Conservation (phyloP, 2,797 vertebrate species). For the Moxostoma hubbsi region DNA sequence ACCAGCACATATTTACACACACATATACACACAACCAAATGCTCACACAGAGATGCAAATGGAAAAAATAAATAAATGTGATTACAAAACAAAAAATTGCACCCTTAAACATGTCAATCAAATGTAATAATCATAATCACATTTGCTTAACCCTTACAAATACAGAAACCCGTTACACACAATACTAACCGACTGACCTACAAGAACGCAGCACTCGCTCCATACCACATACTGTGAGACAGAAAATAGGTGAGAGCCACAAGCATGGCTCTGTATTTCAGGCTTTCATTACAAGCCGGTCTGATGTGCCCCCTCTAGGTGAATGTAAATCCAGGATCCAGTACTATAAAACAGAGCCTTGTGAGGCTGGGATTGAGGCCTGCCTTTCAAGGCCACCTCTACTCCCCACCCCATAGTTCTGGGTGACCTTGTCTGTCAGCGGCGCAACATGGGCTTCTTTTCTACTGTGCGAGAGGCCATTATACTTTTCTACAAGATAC, state of each 20-base stretch:
- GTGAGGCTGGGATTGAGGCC: slow-evolving; percentile 39
- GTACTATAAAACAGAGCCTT: slow-evolving; percentile 26
- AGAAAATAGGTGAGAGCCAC: background rate
- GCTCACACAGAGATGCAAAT: too few species aligned
- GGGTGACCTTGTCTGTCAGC: slow-evolving; percentile 81
- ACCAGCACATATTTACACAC: slow-evolving; percentile 29
- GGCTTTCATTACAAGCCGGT: slow-evolving; percentile 23
- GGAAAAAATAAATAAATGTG: slow-evolving; percentile 1
- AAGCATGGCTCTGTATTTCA: background rate
- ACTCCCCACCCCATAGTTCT: slow-evolving; percentile 64
- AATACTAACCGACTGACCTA: background rate
- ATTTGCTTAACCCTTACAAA: slow-evolving; percentile 12
- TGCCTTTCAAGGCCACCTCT: slow-evolving; percentile 70
- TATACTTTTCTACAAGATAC: slow-evolving; percentile 76
- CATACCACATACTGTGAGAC: slow-evolving; percentile 19
- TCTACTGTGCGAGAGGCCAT: slow-evolving; percentile 72
- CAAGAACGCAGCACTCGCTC: background rate
- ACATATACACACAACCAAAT: too few species aligned
- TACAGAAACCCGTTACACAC: background rate
- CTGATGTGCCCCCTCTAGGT: slow-evolving; percentile 28
- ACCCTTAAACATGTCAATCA: slow-evolving; percentile 24
- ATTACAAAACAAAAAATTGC: slow-evolving; percentile 22
- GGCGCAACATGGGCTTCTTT: slow-evolving; percentile 71
- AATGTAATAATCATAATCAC: slow-evolving; percentile 35
- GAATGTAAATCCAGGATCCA: slow-evolving; percentile 39